Percentiles rank a stretch among this genome's conserved stretches.
These are phyloP conservation scores for Acanthurus lineatus DNA, from an alignment of 2,797 vertebrate genomes.

Conservation along the genomic window DNA sequence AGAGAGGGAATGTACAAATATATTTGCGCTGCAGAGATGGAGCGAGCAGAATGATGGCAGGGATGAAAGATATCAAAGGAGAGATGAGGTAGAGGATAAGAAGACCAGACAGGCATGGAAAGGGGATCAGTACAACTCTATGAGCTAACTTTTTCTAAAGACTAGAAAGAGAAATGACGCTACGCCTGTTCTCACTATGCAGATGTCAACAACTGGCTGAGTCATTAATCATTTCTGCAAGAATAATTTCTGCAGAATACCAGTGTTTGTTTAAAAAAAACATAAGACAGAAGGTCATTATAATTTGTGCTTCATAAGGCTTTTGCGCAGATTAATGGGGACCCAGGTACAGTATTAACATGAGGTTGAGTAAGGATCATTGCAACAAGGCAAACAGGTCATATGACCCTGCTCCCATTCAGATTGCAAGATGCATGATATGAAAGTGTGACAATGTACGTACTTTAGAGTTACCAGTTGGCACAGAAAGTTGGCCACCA, in stretches of 20 bases:
- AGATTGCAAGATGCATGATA: neutral
- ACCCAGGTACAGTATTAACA: neutral
- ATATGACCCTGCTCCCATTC: neutral
- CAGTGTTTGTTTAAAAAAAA: neutral
- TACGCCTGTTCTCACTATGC: neutral
- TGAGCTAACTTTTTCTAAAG: neutral
- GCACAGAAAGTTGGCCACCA: neutral
- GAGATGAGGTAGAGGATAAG: conserved; percentile 32
- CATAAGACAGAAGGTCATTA: neutral
- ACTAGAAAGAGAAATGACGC: conserved; percentile 10
- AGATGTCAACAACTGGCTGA: conserved; percentile 10
- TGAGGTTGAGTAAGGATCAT: neutral
- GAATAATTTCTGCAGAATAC: neutral
- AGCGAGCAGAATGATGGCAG: conserved; percentile 11
- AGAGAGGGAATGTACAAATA: conserved; percentile 35
- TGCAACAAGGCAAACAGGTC: neutral
- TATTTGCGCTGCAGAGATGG: conserved; percentile 35
- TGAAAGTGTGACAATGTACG: neutral
- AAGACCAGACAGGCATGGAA: conserved; percentile 12
- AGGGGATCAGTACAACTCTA: conserved; percentile 7
- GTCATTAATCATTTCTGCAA: conserved; percentile 1
- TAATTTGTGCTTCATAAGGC: neutral
- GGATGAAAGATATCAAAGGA: conserved; percentile 37
- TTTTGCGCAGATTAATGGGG: neutral
- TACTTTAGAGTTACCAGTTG: neutral